A percentile compares a stretch with the other conserved stretches of the same genome.
These are phyloP conservation scores for Noctuana brunneofusca DNA, from an alignment of 2,888 invertebrate species.

Conservation along the genomic window DNA sequence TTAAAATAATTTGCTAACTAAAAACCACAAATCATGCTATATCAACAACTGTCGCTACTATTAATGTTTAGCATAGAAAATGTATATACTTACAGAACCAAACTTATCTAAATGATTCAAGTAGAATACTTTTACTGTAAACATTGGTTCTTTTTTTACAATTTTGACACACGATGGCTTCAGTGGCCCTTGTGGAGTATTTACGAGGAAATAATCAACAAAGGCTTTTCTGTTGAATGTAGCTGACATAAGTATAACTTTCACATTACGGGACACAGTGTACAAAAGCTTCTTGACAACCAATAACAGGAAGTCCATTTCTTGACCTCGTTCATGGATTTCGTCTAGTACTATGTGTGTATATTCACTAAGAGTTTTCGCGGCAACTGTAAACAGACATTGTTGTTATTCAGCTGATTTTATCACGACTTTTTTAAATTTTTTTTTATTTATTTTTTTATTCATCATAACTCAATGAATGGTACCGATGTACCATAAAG, in stretches of 20 bases:
- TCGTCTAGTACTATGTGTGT: slow-evolving; percentile 97
- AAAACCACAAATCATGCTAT: too few relatives aligned
- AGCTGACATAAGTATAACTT: slow-evolving; percentile 94
- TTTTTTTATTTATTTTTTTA: too few relatives aligned
- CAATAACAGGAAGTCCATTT: slow-evolving; percentile 94
- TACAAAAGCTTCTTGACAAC: slow-evolving; percentile 90
- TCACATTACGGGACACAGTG: slow-evolving; percentile 70
- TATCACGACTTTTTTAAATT: too few relatives aligned
- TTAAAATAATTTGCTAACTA: too few relatives aligned
- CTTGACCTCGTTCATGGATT: slow-evolving; percentile 95
- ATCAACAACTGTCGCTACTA: too few relatives aligned
- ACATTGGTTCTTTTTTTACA: slow-evolving; percentile 74
- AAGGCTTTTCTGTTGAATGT: slow-evolving; percentile 91
- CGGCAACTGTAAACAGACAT: slow-evolving; percentile 64
- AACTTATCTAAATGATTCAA: slow-evolving; percentile 79
- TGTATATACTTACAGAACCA: slow-evolving; percentile 63
- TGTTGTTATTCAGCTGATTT: too few relatives aligned
- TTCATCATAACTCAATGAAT: too few relatives aligned
- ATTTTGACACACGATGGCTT: slow-evolving; percentile 70
- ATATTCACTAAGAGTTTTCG: slow-evolving; percentile 88
- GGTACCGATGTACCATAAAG: too few relatives aligned
- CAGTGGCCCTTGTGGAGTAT: slow-evolving; percentile 49
- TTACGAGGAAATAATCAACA: slow-evolving; percentile 84
- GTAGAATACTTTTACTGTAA: slow-evolving; percentile 84
- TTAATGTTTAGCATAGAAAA: neutral